Percentiles rank a stretch among this genome's conserved stretches.
Conservation (phyloP, 2,888 invertebrate genomes). For the Campaea margaritaria region DNA sequence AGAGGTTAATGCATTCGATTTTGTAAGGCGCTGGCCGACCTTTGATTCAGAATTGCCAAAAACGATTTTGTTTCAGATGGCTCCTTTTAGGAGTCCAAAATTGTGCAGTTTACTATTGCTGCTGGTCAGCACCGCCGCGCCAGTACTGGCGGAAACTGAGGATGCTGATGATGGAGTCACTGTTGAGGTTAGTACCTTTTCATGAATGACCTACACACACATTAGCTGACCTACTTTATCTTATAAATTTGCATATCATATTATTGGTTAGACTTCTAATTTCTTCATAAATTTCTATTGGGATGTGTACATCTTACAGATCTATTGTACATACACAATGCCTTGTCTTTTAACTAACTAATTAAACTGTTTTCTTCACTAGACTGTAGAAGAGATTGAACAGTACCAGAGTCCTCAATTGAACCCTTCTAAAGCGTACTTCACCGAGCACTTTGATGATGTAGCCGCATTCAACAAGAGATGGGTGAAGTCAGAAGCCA, state of each 20-base stretch:
- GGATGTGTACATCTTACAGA: no score
- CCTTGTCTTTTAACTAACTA: not conserved
- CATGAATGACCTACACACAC: not conserved
- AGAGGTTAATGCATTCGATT: slow-evolving; percentile 26
- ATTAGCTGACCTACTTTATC: slow-evolving; percentile 38
- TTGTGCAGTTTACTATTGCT: slow-evolving; percentile 64
- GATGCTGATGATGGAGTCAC: slow-evolving; percentile 68
- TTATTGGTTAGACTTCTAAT: not conserved
- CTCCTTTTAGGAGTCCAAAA: slow-evolving; percentile 62
- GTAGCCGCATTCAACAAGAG: slow-evolving; percentile 88
- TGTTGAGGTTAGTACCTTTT: slow-evolving; percentile 71
- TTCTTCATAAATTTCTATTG: not conserved
- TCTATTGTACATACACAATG: no score
- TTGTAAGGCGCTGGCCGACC: slow-evolving; percentile 13
- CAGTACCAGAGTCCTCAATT: slow-evolving; percentile 90
- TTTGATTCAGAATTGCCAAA: slow-evolving; percentile 2
- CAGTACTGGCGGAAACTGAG: slow-evolving; percentile 54
- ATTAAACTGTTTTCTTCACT: slow-evolving; percentile 5
- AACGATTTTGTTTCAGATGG: slow-evolving; percentile 69
- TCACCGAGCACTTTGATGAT: slow-evolving; percentile 96
- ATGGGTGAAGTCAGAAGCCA: slow-evolving; percentile 96
- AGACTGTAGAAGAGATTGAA: slow-evolving; percentile 75
- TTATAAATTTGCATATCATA: not conserved
- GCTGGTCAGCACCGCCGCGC: slow-evolving; percentile 49
- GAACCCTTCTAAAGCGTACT: slow-evolving; percentile 86